Evolutionary conservation across 2,888 invertebrate genomes (phyloP), one percentile per base, ranked within the genome.

Genomic region (Folsomia manolachei): DNA sequence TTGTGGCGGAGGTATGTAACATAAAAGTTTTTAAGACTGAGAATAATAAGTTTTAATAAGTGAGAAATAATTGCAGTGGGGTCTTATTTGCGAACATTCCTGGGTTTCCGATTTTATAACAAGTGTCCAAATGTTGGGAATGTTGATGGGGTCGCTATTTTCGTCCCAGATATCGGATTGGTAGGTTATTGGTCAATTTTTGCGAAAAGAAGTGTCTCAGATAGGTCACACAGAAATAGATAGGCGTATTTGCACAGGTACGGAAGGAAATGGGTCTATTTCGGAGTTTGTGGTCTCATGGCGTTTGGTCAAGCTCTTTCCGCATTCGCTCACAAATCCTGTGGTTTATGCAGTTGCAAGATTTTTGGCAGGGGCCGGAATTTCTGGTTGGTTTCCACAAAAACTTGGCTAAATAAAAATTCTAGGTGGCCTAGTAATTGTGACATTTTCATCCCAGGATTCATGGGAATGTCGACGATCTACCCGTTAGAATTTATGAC

Each of bases 401-500:
- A n/a, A n/a, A 27, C 27, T 19, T 1, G 25, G 25, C 2, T 26
- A 18, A 1, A 25, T 9, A 24, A n/a, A 56, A 14, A 56, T 56
- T 24, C 1, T 60, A 60, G 26, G 27, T 11, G 7, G 2, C 21
- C n/a, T 68, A n/a, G 1, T 24, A 27, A 27, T 1, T 26, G 1
- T 39, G 39, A 9, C 39, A 4, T 39, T n/a, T 4, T 39, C 11
- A 56, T 4, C 18, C 21, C 14, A 77, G 79, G 78, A 11, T 78
- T 77, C 27, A 75, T 79, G 75, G 74, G 72, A 9, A 61, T 77
- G 69, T 73, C 75, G 14, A 75, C 75, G 21, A 75, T 78, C 26
- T 80, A 80, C 65, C 70, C 74, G 7, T 71, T 80, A 71, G 80
- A 79, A 70, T 79, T 79, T 60, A 64, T 79, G 21, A 78, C 76